These are phyloP conservation scores for Furcifer pardalis DNA, from an alignment of 2,797 vertebrate genomes.

Conservation along the genomic window DNA sequence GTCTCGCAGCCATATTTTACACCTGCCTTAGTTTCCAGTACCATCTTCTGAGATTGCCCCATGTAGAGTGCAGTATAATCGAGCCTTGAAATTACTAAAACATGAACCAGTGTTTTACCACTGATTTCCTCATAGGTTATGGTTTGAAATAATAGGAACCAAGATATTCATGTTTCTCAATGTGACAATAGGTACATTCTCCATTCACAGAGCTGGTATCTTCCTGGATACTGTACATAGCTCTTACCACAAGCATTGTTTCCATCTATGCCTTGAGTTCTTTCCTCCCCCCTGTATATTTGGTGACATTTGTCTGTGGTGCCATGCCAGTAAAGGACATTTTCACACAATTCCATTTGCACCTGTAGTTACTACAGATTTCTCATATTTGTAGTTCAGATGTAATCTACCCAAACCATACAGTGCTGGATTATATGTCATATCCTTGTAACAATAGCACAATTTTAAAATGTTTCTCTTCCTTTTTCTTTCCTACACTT, in stretches of 20 bases:
- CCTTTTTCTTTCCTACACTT: neutral
- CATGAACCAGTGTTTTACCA: too few species aligned
- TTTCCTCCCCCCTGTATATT: neutral
- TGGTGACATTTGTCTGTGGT: too few species aligned
- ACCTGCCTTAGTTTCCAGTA: too few species aligned
- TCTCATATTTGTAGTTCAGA: neutral
- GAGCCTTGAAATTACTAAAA: too few species aligned
- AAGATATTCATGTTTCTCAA: neutral
- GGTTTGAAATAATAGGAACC: neutral
- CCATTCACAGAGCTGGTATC: neutral
- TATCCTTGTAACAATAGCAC: neutral
- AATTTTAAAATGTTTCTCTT: neutral
- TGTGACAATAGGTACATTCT: neutral
- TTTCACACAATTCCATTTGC: too few species aligned
- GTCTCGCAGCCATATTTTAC: too few species aligned
- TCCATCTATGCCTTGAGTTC: neutral
- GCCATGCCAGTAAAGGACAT: too few species aligned
- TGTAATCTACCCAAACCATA: neutral
- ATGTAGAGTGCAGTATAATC: too few species aligned
- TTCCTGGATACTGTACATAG: neutral
- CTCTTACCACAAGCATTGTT: neutral
- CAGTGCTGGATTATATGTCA: too few species aligned
- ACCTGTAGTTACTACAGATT: neutral
- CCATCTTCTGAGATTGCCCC: too few species aligned
- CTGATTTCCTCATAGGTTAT: neutral